A percentile compares a stretch with the other conserved stretches of the same genome.
phyloP scores from a whole-genome alignment of 2,113 vertebrate genomes.

The Lampris megalopsis region DNA sequence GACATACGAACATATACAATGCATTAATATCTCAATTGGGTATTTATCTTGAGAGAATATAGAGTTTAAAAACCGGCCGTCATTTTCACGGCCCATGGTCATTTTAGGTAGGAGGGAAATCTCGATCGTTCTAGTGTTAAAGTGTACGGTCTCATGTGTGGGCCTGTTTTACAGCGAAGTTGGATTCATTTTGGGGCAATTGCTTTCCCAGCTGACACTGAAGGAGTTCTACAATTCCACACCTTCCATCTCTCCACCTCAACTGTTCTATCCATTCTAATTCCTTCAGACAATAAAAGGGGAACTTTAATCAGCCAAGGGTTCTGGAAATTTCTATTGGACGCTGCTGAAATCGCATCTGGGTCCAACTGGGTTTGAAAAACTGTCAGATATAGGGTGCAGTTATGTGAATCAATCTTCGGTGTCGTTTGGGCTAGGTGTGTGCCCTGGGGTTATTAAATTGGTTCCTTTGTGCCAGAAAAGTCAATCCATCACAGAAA shows the following conservation, averaged over 20 bases:
- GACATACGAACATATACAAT: too few species aligned
- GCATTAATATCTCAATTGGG: too few species aligned
- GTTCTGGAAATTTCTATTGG: conserved; percentile 38
- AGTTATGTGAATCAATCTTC: conserved; percentile 65
- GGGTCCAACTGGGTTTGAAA: conserved; percentile 62
- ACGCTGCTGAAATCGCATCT: conserved; percentile 48
- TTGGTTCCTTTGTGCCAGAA: conserved; percentile 68
- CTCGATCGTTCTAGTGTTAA: too few species aligned
- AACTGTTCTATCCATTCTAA: conserved; percentile 25
- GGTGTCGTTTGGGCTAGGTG: conserved; percentile 27
- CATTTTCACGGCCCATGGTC: too few species aligned
- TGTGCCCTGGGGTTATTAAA: conserved; percentile 70
- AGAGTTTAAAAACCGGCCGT: too few species aligned
- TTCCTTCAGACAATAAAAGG: conserved; percentile 44
- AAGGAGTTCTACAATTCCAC: conserved; percentile 18
- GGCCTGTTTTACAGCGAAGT: not conserved
- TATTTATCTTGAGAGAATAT: too few species aligned
- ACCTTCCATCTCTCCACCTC: not conserved
- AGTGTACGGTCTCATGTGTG: not conserved
- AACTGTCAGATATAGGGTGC: conserved; percentile 50
- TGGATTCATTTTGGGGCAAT: conserved; percentile 15
- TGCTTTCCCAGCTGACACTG: conserved; percentile 30
- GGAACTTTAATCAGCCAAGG: conserved; percentile 32
- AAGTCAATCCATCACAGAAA: conserved; percentile 63
- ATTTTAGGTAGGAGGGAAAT: too few species aligned